Evolutionary conservation across 2,113 vertebrate species (phyloP).

Genomic region (Boulengeromyrus knoepffleri): DNA sequence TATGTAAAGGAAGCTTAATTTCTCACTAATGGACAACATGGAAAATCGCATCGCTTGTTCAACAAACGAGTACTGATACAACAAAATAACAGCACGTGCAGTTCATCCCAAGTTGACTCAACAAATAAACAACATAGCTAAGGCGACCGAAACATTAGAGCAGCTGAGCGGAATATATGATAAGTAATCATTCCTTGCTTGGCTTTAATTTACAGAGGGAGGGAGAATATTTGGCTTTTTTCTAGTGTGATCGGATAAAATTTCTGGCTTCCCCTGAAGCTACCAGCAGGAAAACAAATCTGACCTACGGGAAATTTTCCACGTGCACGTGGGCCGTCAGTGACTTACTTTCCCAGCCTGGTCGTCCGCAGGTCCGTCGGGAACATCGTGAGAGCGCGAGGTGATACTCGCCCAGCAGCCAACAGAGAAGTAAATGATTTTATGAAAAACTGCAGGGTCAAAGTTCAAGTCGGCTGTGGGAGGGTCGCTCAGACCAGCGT

Average conservation of each 20-base stretch:
- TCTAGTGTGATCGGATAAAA: background rate
- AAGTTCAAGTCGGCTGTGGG: background rate
- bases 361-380: constrained; percentile 28
- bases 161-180: background rate
- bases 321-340: background rate
- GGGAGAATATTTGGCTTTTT: background rate
- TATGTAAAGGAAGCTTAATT: background rate
- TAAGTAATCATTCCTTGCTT: background rate
- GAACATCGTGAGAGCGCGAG: constrained; percentile 33
- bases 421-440: background rate
- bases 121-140: background rate
- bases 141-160: background rate
- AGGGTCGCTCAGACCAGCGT: constrained; percentile 69
- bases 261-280: background rate
- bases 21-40: background rate
- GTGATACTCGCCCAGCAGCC: background rate
- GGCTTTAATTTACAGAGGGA: background rate
- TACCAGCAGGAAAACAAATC: background rate
- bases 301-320: background rate
- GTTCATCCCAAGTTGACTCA: background rate
- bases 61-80: background rate
- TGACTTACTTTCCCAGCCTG: constrained; percentile 40
- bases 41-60: background rate
- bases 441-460: constrained; percentile 20
- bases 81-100: background rate